Base-by-base conservation (phyloP, 1,140 invertebrate genomes). In the Mizuhopecten yessoensis region DNA sequence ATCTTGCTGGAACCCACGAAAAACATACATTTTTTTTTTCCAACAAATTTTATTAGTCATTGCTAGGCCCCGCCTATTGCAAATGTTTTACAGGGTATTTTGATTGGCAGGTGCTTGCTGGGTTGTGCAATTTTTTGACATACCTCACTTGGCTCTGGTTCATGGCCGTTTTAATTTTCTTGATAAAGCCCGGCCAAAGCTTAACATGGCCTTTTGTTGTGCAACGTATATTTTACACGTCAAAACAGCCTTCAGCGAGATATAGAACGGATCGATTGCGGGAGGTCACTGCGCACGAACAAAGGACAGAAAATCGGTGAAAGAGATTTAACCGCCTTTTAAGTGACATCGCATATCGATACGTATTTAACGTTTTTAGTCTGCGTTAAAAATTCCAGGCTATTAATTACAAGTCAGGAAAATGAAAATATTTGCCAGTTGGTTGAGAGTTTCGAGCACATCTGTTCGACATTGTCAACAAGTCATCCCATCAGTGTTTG, bases 301-400 rank as follows among this genome's bases (percentile, higher is more conserved):
- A 90, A 90, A 87, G 17, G n/a, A 57, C 49, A 87, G 34, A 90
- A 90, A 90, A 87, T 90, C 87, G 87, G 86, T 88, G 87, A 45
- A 90, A 90, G 87, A 90, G 34, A n/a, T 75, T 49, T 88, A 34
- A 88, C 49, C 86, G 89, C 89, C 89, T 90, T 86, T 86, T 29
- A 90, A 90, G 42, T 90, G 89, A 90, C 89, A 90, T 86, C 57
- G n/a, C 57, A 75, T 75, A 75, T 75, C 57, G 57, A 75, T 75
- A 75, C 57, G 57, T 75, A 75, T 75, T 75, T 75, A 75, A n/a
- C n/a, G 11, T 29, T 75, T 11, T n/a, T 29, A 75, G 57, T 75
- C 5, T 29, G 57, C 17, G 57, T 75, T 75, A 75, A 29, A 75
- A 75, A 29, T 29, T 9, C 57, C n/a, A 75, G n/a, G 57, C 57